A percentile compares a stretch with the other conserved stretches of the same genome.
Evolutionary conservation across 2,113 vertebrate genomes (phyloP).

Genomic region (Myanophis thanlyinensis): DNA sequence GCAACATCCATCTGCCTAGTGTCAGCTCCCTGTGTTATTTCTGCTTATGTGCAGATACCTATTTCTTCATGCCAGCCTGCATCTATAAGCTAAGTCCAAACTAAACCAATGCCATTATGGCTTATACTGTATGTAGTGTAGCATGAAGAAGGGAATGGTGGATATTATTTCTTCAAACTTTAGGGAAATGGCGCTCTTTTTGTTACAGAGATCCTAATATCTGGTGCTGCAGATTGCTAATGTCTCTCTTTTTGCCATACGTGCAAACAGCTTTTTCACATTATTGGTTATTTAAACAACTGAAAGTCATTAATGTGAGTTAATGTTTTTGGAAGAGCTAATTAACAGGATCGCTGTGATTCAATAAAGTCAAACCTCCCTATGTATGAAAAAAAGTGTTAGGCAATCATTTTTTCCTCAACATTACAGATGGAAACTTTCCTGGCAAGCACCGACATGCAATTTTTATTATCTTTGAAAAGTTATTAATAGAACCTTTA

Average conservation of each 20-base stretch:
- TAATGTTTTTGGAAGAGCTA: constrained; percentile 30
- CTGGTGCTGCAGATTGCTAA: constrained; percentile 23
- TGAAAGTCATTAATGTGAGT: constrained; percentile 35
- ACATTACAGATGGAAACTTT: constrained; percentile 24
- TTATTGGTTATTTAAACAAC: constrained; percentile 30
- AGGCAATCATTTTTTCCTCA: constrained; percentile 13
- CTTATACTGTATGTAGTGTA: background rate
- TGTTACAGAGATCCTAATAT: background rate
- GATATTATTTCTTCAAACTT: background rate
- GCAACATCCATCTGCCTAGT: no score
- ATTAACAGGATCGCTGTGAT: constrained; percentile 13
- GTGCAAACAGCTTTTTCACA: constrained; percentile 27
- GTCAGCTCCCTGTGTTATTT: no score
- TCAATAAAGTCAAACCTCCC: constrained; percentile 18
- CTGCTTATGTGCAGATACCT: no score
- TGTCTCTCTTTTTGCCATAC: constrained; percentile 7
- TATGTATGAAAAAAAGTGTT: constrained; percentile 4
- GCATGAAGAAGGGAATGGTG: background rate
- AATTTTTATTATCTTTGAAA: constrained; percentile 17
- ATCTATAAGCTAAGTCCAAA: background rate
- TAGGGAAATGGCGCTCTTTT: background rate
- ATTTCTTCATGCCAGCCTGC: no score
- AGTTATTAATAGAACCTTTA: constrained; percentile 7
- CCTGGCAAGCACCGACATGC: constrained; percentile 19
- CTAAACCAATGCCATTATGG: background rate